These are phyloP conservation scores for Laothoe populi DNA, from an alignment of 2,888 invertebrate genomes.

Conservation along the genomic window DNA sequence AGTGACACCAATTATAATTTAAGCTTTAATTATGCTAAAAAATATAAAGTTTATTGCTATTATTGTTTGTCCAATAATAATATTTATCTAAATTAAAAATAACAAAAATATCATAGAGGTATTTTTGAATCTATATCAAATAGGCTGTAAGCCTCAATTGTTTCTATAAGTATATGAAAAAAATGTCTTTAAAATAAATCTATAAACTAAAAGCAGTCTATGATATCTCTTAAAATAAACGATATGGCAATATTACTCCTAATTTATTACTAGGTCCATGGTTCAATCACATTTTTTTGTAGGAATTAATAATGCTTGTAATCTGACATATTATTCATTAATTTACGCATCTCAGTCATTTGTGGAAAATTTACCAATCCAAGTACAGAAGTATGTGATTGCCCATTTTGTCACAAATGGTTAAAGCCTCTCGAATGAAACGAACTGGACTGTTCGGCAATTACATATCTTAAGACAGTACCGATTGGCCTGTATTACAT, in stretches of 20 bases:
- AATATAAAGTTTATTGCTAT: not conserved
- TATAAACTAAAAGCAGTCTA: conserved; percentile 65
- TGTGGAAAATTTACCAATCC: not conserved
- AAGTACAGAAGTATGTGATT: conserved; percentile 11
- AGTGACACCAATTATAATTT: no score
- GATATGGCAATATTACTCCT: conserved; percentile 51
- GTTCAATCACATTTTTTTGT: conserved; percentile 10
- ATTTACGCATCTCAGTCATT: not conserved
- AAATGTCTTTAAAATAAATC: conserved; percentile 40
- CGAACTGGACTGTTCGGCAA: not conserved
- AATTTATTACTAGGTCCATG: conserved; percentile 29
- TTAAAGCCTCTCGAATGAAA: not conserved
- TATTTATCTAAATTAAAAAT: not conserved
- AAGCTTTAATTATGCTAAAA: conserved; percentile 4
- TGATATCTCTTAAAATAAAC: conserved; percentile 61
- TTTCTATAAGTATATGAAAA: conserved; percentile 22
- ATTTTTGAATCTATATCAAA: conserved; percentile 13
- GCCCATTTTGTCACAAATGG: not conserved
- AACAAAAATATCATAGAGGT: not conserved
- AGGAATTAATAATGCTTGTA: not conserved
- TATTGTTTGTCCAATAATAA: conserved; percentile 3
- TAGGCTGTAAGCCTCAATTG: conserved; percentile 4
- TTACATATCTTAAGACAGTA: not conserved
- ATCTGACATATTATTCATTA: not conserved
- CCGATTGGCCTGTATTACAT: conserved; percentile 5